Base-by-base conservation (phyloP, 2,888 invertebrate species). In the Antitype chi region DNA sequence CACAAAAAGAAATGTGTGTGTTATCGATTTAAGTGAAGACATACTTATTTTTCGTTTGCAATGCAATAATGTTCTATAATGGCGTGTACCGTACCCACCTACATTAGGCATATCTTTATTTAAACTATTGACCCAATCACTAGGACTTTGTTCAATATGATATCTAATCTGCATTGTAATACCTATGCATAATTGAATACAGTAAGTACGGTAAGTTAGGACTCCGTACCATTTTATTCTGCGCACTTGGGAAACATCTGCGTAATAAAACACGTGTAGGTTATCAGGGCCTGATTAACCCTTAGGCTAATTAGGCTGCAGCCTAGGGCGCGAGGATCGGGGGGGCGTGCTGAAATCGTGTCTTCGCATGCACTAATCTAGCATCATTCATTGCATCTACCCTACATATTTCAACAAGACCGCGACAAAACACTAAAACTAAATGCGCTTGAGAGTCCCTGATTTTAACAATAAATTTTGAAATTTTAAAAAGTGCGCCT, bases 21-120 rank as follows among this genome's bases (percentile, higher is more conserved):
- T 25, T 80, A 66, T 80, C 81, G 75, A 80, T 82, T 74, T 74
- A 17, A 70, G 64, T 69, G n/a, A 71, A 63, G 15, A 64, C 25
- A 57, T 53, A 53, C 59, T 28, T 69, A 68, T 38, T 69, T 68
- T 78, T 23, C 49, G 6, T 11, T 5, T 57, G 25, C 55, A 43
- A 63, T 59, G 57, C 43, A 67, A 52, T 66, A 55, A 67, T 4
- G 7, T 9, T 64, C 0, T 23, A 49, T n/a, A 47, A 38, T 43
- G 28, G 0, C n/a, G 15, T n/a, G 20, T 49, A 23, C 3, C 23
- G 1, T 28, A 38, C 25, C 15, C 25, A 25, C 49, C 32, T 25
- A 32, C 32, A 32, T 32, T 32, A 32, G 32, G 32, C 20, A 38
- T 25, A 66, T 57, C 57, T 25, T 70, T 25, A 64, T 72, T 52